Evolutionary conservation across 2,797 vertebrate genomes (phyloP).

Genomic region (Emydoidea blandingii): DNA sequence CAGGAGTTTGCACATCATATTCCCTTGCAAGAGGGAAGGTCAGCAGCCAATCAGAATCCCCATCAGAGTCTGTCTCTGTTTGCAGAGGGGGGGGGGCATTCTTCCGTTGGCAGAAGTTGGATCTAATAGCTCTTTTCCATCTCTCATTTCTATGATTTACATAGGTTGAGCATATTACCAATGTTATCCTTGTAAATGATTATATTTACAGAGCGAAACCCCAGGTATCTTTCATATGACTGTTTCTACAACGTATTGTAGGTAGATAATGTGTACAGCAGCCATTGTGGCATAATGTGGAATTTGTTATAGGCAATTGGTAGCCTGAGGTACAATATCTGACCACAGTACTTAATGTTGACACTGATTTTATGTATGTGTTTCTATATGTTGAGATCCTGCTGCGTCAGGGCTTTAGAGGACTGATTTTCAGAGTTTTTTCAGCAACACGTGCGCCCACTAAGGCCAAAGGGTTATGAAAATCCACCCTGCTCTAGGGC

Average conservation of each 20-base stretch:
- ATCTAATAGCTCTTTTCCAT: not conserved
- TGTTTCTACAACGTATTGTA: not conserved
- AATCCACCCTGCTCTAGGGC: not conserved
- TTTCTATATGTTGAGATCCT: not conserved
- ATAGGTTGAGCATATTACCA: not conserved
- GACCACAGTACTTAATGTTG: not conserved
- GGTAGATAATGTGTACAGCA: not conserved
- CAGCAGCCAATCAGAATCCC: not conserved
- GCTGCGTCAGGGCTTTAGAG: not conserved
- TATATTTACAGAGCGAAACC: accelerated
- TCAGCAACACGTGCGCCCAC: not conserved
- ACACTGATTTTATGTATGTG: not conserved
- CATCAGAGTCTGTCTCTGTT: not conserved
- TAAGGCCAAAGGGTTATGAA: not conserved
- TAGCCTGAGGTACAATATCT: not conserved
- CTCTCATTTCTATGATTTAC: not conserved
- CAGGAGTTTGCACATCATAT: not conserved
- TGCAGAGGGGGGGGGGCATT: not conserved
- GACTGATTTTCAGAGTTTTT: not conserved
- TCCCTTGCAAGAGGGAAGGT: not conserved
- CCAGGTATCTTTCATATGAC: accelerated
- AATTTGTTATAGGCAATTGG: not conserved
- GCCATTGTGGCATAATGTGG: not conserved
- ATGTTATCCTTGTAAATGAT: not conserved
- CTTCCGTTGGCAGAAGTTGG: not conserved